Conservation (phyloP, 1,140 invertebrate species). For the Danaus melanippus region DNA sequence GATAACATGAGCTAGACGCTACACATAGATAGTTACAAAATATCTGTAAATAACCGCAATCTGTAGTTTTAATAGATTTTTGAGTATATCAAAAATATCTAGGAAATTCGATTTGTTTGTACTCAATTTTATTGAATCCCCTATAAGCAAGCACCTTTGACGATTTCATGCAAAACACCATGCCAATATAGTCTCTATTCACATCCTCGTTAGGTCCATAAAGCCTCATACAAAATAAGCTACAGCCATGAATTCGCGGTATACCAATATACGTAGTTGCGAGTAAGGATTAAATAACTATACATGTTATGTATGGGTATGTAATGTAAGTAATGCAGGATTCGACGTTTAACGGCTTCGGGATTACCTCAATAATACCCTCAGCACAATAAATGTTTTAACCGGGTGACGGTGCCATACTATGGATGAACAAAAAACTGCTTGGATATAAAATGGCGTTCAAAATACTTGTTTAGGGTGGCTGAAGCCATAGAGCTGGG, state of each 20-base stretch:
- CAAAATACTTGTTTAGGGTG: constrained; percentile 26
- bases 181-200: constrained; percentile 7
- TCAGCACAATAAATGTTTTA: constrained; percentile 62
- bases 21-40: too few relatives aligned
- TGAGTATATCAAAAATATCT: too few relatives aligned
- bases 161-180: constrained; percentile 39
- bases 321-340: constrained; percentile 65
- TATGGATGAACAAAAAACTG: constrained; percentile 24
- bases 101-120: too few relatives aligned
- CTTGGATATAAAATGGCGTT: constrained; percentile 29
- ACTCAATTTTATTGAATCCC: constrained; percentile 38
- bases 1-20: too few relatives aligned
- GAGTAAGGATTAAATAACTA: constrained; percentile 64
- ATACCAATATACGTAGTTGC: constrained; percentile 24
- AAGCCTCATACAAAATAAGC: constrained; percentile 15
- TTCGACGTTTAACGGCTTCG: constrained; percentile 62
- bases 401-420: constrained; percentile 26
- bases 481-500: constrained; percentile 49
- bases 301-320: constrained; percentile 46
- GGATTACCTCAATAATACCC: constrained; percentile 63
- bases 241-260: constrained; percentile 32
- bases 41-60: too few relatives aligned
- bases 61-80: too few relatives aligned
- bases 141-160: constrained; percentile 52
- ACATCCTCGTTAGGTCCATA: constrained; percentile 38